phyloP scores from a whole-genome alignment of 2,888 invertebrate genomes.

The Crepidodera aurea region DNA sequence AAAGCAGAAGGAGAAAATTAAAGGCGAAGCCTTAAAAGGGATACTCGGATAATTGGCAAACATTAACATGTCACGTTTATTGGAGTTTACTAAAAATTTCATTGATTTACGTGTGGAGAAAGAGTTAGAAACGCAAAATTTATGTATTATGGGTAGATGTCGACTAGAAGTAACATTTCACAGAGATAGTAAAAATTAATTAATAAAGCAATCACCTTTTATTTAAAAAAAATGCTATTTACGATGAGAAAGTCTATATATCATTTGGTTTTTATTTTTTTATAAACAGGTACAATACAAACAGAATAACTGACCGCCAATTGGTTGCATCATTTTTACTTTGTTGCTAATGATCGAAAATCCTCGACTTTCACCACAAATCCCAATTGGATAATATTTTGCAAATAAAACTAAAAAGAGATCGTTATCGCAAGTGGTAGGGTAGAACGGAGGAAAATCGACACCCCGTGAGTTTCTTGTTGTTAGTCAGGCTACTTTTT shows the following conservation, averaged over 20 bases:
- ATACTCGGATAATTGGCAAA: too few relatives aligned
- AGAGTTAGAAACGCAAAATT: constrained; percentile 7
- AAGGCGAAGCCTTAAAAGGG: too few relatives aligned
- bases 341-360: not conserved
- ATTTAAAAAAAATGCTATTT: not conserved
- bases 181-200: not conserved
- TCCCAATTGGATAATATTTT: constrained; percentile 1
- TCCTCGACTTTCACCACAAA: constrained; percentile 2
- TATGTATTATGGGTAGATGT: not conserved
- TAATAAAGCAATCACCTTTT: not conserved
- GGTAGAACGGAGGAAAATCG: too few relatives aligned
- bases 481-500: too few relatives aligned
- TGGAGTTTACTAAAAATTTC: too few relatives aligned
- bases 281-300: too few relatives aligned
- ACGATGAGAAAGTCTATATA: not conserved
- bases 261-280: not conserved
- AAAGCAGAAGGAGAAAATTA: too few relatives aligned
- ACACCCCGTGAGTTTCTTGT: too few relatives aligned
- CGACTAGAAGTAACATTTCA: not conserved
- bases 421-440: not conserved
- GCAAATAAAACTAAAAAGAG: not conserved
- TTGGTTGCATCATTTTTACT: not conserved
- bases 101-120: constrained; percentile 5
- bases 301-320: not conserved
- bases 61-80: too few relatives aligned